Evolutionary conservation across 2,797 vertebrate genomes (phyloP).

Genomic region (Smutsia gigantea): DNA sequence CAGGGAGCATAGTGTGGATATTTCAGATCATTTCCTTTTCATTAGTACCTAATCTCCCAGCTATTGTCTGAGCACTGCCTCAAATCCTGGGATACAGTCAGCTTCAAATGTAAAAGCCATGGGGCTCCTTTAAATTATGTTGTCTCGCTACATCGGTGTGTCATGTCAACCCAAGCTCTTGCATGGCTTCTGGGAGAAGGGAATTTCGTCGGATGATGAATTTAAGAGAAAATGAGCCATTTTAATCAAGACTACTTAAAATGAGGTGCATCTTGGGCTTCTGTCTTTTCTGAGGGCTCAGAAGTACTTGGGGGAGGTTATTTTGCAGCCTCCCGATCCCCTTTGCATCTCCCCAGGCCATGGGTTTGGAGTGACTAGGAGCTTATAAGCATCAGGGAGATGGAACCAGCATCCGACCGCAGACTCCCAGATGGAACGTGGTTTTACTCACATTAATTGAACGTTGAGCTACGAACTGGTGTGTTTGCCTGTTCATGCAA

Average conservation of each 20-base stretch:
- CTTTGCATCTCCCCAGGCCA: neutral
- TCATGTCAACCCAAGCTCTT: conserved; percentile 46
- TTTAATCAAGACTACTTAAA: conserved; percentile 17
- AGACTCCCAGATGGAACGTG: neutral
- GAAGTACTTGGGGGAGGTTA: neutral
- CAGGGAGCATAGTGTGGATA: conserved; percentile 50
- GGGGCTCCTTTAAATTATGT: conserved; percentile 34
- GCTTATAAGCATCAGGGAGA: neutral
- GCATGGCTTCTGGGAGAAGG: neutral
- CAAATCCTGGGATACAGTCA: neutral
- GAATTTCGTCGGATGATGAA: conserved; percentile 23
- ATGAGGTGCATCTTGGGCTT: neutral
- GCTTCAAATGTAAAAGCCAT: conserved; percentile 56
- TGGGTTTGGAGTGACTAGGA: neutral
- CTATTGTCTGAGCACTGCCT: conserved; percentile 28
- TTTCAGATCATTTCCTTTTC: conserved; percentile 67
- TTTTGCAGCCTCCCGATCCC: neutral
- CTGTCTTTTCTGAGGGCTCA: conserved; percentile 18
- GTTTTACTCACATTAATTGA: neutral
- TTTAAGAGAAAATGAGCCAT: conserved; percentile 43
- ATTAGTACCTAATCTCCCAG: conserved; percentile 54
- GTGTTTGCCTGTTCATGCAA: neutral
- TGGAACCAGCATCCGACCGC: neutral
- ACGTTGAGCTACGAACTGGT: neutral
- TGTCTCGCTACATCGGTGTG: neutral